Conservation (phyloP, 2,113 vertebrate species). For the Neolamprologus fasciatus region DNA sequence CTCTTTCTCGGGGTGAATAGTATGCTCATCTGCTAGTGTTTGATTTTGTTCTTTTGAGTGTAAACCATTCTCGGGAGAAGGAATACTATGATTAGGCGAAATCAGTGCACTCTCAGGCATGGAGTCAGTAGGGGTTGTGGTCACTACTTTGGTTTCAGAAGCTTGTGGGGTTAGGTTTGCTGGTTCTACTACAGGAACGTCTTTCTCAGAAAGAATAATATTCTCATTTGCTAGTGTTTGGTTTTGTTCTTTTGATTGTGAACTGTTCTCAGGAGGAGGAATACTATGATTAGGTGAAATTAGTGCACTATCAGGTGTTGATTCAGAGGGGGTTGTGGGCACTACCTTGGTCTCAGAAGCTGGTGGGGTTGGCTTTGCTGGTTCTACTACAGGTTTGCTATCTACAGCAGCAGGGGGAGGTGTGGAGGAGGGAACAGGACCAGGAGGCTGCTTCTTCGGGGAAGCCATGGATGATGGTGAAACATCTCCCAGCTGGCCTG, state of each 20-base stretch:
- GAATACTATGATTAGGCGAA: background rate
- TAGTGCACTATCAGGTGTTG: background rate
- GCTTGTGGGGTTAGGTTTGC: background rate
- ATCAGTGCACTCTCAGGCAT: background rate
- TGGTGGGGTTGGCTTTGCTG: conserved; percentile 39
- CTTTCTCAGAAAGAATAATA: background rate
- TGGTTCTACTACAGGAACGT: background rate
- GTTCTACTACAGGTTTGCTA: conserved; percentile 63
- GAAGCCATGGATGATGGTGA: conserved; percentile 61
- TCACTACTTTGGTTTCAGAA: conserved; percentile 56
- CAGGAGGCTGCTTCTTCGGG: conserved; percentile 59
- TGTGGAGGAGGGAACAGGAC: conserved; percentile 21
- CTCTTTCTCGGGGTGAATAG: background rate
- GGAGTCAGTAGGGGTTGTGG: background rate
- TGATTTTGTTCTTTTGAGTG: conserved; percentile 17
- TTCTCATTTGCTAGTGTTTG: background rate
- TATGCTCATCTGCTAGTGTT: background rate
- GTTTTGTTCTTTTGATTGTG: conserved; percentile 19
- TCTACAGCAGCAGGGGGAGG: conserved; percentile 53
- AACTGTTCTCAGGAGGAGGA: conserved; percentile 46
- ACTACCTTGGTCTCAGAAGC: conserved; percentile 63
- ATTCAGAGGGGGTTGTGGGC: background rate
- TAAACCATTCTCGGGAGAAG: conserved; percentile 48
- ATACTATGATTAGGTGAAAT: background rate
- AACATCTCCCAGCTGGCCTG: conserved; percentile 83